Evolutionary conservation across 23 tunicate genomes (phyloP).

Genomic region (Halocynthia roretzi): DNA sequence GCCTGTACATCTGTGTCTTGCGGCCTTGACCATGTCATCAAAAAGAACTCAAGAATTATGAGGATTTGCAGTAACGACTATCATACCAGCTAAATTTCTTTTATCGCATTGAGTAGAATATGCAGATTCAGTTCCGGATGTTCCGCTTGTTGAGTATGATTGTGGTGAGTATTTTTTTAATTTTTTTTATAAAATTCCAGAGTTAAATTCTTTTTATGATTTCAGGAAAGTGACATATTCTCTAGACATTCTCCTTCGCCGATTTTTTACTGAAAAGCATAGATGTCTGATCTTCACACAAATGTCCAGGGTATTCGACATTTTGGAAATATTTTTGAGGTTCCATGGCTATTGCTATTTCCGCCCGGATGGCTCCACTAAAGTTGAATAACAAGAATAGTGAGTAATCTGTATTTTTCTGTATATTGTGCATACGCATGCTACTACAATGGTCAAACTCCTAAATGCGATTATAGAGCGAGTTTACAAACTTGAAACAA

Average conservation of each 20-base stretch:
- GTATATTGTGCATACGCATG: too few relatives aligned
- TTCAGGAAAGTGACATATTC: too few relatives aligned
- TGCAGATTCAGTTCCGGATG: conserved; percentile 65
- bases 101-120: conserved; percentile 33
- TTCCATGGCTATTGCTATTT: conserved; percentile 88
- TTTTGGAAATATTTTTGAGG: conserved; percentile 78
- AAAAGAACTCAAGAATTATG: conserved; percentile 3
- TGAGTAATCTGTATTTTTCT: conserved; percentile 4
- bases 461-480: too few relatives aligned
- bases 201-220: too few relatives aligned
- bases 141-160: conserved; percentile 69
- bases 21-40: conserved; percentile 46
- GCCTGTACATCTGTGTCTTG: too few relatives aligned
- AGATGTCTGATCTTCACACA: conserved; percentile 91
- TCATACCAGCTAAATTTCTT: not conserved
- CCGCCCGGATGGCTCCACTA: conserved; percentile 87
- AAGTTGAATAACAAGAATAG: conserved; percentile 88
- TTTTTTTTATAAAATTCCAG: too few relatives aligned
- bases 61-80: conserved; percentile 2
- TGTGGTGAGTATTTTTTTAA: conserved; percentile 51
- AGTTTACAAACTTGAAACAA: too few relatives aligned
- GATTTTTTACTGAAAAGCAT: conserved; percentile 72
- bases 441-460: too few relatives aligned
- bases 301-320: conserved; percentile 94
- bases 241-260: conserved; percentile 70